phyloP scores from a whole-genome alignment of 2,797 vertebrate genomes.

The Lateolabrax maculatus region DNA sequence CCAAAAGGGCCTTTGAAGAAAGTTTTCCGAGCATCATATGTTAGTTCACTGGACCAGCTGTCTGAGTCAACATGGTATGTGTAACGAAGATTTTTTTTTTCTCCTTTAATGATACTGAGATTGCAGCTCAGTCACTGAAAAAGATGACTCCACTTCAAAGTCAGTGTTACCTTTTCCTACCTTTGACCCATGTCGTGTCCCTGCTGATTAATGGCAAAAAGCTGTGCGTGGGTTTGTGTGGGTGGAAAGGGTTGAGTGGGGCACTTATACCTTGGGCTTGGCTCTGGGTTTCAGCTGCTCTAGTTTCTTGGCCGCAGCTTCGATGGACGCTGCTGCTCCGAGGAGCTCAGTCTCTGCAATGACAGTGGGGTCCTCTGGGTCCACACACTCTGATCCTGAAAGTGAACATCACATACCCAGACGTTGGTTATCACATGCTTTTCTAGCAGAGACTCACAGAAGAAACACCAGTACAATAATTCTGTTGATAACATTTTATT shows the following conservation, averaged over 20 bases:
- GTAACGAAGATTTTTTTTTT: slow-evolving; percentile 16
- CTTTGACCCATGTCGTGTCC: slow-evolving; percentile 38
- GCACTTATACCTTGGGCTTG: slow-evolving; percentile 94
- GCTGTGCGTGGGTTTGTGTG: slow-evolving; percentile 57
- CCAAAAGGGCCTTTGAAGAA: slow-evolving; percentile 68
- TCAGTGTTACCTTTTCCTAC: slow-evolving; percentile 66
- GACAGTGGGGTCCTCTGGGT: slow-evolving; percentile 97
- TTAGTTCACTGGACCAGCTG: slow-evolving; percentile 55
- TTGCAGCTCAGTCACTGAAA: slow-evolving; percentile 54
- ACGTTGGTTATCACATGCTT: slow-evolving; percentile 27
- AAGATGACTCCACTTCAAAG: slow-evolving; percentile 69
- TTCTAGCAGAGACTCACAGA: background rate
- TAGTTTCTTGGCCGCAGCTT: slow-evolving; percentile 99
- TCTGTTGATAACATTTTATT: background rate
- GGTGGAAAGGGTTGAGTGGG: slow-evolving; percentile 52
- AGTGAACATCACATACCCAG: slow-evolving; percentile 39
- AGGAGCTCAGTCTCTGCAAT: slow-evolving; percentile 97
- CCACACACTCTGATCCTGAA: slow-evolving; percentile 96
- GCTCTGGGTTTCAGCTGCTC: slow-evolving; percentile 98
- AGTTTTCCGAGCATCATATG: slow-evolving; percentile 56
- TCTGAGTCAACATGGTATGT: slow-evolving; percentile 53
- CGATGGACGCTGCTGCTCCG: slow-evolving; percentile 97
- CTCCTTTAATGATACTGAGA: slow-evolving; percentile 48
- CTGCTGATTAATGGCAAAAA: slow-evolving; percentile 66
- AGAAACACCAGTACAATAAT: background rate